Evolutionary conservation across 2,113 vertebrate genomes (phyloP).

Genomic region (Micronisus gabar): DNA sequence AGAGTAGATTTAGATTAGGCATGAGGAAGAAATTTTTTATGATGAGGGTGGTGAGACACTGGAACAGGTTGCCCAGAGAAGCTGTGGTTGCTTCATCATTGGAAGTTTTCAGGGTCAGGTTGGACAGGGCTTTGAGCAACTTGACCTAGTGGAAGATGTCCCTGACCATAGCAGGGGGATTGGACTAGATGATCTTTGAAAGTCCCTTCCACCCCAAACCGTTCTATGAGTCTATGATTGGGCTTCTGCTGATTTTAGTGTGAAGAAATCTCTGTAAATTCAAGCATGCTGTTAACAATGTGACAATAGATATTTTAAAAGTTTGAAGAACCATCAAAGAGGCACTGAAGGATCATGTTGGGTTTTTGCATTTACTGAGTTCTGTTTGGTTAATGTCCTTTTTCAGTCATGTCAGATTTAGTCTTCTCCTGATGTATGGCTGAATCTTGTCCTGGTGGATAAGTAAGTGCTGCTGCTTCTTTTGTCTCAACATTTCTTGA

Average conservation of each 20-base stretch:
- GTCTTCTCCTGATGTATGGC: not conserved
- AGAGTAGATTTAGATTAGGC: too few relatives aligned
- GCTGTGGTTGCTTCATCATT: not conserved
- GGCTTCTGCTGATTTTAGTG: not conserved
- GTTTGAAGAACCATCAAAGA: not conserved
- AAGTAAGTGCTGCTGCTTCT: not conserved
- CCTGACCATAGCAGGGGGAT: not conserved
- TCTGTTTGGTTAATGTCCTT: not conserved
- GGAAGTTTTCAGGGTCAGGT: not conserved
- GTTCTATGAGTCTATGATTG: not conserved
- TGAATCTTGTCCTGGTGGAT: not conserved
- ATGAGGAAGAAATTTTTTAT: too few relatives aligned
- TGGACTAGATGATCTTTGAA: not conserved
- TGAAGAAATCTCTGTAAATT: not conserved
- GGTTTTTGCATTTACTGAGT: not conserved
- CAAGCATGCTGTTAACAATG: not conserved
- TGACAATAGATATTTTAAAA: not conserved
- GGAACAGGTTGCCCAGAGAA: not conserved
- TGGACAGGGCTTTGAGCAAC: not conserved
- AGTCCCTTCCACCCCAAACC: accelerated
- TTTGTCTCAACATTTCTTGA: not conserved
- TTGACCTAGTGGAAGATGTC: not conserved
- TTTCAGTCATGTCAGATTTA: not conserved
- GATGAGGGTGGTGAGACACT: not conserved
- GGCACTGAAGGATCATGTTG: not conserved